Conservation (phyloP, 1,140 invertebrate genomes). For the Theocolax elegans region DNA sequence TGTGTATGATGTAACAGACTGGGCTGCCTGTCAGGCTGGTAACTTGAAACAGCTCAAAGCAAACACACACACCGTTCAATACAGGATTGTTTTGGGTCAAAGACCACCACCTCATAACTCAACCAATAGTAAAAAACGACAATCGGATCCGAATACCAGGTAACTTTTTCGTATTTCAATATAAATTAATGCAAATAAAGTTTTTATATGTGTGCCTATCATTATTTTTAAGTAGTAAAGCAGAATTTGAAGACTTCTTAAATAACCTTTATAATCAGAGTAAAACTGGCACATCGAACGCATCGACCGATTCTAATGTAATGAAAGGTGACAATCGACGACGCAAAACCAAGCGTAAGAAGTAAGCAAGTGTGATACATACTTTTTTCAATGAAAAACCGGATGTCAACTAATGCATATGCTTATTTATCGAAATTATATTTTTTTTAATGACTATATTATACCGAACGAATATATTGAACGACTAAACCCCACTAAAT, state of each 20-base stretch:
- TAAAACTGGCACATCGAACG: slow-evolving; percentile 56
- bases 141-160: slow-evolving; percentile 58
- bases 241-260: slow-evolving; percentile 74
- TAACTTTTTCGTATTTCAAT: slow-evolving; percentile 35
- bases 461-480: not conserved
- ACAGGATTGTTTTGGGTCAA: slow-evolving; percentile 86
- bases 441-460: slow-evolving; percentile 24
- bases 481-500: slow-evolving; percentile 8
- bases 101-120: slow-evolving; percentile 66
- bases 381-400: slow-evolving; percentile 16
- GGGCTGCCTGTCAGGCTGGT: slow-evolving; percentile 91
- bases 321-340: slow-evolving; percentile 60
- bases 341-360: slow-evolving; percentile 67
- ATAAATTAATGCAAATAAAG: slow-evolving; percentile 1
- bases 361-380: slow-evolving; percentile 49
- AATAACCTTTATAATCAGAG: slow-evolving; percentile 71
- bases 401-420: slow-evolving; percentile 18
- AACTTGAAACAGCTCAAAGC: slow-evolving; percentile 83
- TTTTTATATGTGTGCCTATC: slow-evolving; percentile 22
- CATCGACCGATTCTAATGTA: slow-evolving; percentile 54
- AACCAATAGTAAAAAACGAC: slow-evolving; percentile 55
- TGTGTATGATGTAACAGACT: slow-evolving; percentile 94
- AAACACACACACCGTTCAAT: slow-evolving; percentile 91
- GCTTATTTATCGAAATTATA: slow-evolving; percentile 21
- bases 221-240: slow-evolving; percentile 65